These are phyloP conservation scores for Hirtodrosophila alboralis DNA, from an alignment of 2,888 invertebrate species.

Conservation along the genomic window DNA sequence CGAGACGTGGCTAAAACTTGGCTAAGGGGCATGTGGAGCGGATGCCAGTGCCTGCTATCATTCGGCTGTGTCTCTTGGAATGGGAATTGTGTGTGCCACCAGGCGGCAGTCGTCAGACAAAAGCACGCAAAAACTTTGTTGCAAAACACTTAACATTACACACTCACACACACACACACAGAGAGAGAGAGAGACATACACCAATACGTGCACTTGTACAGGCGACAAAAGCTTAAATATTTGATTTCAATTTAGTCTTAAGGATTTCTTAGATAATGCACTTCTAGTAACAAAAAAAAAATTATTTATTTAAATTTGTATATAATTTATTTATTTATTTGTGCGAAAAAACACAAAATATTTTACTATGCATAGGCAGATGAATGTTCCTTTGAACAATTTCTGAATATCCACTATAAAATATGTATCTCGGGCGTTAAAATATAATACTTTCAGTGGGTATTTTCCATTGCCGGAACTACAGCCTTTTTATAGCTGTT, in stretches of 20 bases:
- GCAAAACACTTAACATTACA: conserved; percentile 70
- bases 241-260: conserved; percentile 8
- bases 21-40: background rate
- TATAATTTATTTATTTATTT: too few species aligned
- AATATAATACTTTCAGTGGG: too few species aligned
- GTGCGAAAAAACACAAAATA: too few species aligned
- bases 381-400: too few species aligned
- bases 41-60: background rate
- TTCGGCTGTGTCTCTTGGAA: background rate
- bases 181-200: background rate
- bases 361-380: too few species aligned
- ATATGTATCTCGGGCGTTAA: too few species aligned
- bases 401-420: too few species aligned
- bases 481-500: too few species aligned
- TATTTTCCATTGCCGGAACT: too few species aligned
- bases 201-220: conserved; percentile 22
- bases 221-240: conserved; percentile 30
- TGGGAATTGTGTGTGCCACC: conserved; percentile 25
- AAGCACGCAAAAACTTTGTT: conserved; percentile 74
- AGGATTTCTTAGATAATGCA: too few species aligned
- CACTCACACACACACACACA: conserved; percentile 18
- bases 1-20: conserved; percentile 21
- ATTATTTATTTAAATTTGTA: too few species aligned
- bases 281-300: too few species aligned
- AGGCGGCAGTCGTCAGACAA: conserved; percentile 58